phyloP scores from a whole-genome alignment of 2,113 vertebrate genomes.

The Megaleporinus macrocephalus region DNA sequence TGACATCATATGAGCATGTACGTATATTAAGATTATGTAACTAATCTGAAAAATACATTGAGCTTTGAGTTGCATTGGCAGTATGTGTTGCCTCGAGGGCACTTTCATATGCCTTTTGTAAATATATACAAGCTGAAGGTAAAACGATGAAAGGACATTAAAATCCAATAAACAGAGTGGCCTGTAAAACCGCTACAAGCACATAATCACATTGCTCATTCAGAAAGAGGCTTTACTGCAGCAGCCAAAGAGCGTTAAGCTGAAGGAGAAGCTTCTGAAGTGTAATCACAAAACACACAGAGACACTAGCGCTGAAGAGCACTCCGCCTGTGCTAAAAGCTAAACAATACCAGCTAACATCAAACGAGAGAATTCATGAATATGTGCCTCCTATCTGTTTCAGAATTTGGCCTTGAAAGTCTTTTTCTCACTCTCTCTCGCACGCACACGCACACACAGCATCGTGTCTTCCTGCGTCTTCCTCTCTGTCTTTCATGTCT shows the following conservation, averaged over 20 bases:
- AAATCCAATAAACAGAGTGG: slow-evolving; percentile 16
- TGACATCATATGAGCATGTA: neutral
- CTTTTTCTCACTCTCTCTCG: neutral
- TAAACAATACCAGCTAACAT: slow-evolving; percentile 39
- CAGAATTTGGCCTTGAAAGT: slow-evolving; percentile 27
- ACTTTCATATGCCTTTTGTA: neutral
- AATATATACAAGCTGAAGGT: neutral
- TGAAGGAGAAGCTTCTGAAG: slow-evolving; percentile 6
- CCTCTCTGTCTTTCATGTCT: slow-evolving; percentile 56
- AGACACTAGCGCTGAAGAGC: slow-evolving; percentile 12
- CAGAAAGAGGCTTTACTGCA: neutral
- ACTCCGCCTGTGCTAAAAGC: slow-evolving; percentile 26
- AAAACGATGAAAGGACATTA: neutral
- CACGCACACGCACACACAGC: slow-evolving; percentile 6
- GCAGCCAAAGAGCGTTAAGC: slow-evolving; percentile 10
- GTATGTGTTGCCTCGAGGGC: neutral
- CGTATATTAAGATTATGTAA: neutral
- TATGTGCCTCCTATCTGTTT: slow-evolving; percentile 36
- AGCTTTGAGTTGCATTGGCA: neutral
- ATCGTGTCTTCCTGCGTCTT: slow-evolving; percentile 46
- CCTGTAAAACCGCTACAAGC: slow-evolving; percentile 1
- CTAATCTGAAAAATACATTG: neutral
- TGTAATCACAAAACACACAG: slow-evolving; percentile 36
- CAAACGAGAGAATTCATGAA: slow-evolving; percentile 39
- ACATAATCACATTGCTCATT: slow-evolving; percentile 27